Evolutionary conservation across 2,888 invertebrate genomes (phyloP).

Genomic region (Cephus sareptanus): DNA sequence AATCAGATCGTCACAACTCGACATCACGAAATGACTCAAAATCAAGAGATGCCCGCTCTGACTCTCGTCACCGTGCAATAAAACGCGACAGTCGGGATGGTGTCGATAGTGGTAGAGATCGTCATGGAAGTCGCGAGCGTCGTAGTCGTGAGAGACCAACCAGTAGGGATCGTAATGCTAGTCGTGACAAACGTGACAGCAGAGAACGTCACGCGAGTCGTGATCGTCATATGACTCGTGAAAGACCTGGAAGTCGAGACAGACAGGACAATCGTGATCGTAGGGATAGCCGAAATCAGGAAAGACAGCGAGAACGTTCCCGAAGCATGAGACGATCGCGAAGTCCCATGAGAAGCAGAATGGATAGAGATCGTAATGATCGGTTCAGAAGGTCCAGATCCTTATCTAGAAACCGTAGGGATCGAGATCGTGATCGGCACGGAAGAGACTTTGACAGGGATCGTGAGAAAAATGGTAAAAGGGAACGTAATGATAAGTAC

Average conservation of each 20-base stretch:
- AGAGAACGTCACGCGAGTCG: slow-evolving; percentile 55
- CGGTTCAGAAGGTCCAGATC: slow-evolving; percentile 54
- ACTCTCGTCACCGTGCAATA: slow-evolving; percentile 30
- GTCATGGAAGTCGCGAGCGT: slow-evolving; percentile 35
- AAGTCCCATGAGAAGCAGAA: slow-evolving; percentile 51
- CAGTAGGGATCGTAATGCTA: slow-evolving; percentile 30
- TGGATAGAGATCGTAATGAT: slow-evolving; percentile 54
- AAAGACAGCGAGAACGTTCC: slow-evolving; percentile 52
- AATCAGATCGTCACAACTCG: slow-evolving; percentile 42
- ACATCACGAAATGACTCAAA: slow-evolving; percentile 48
- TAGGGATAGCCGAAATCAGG: slow-evolving; percentile 55
- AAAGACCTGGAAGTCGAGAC: slow-evolving; percentile 62
- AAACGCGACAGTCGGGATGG: slow-evolving; percentile 43
- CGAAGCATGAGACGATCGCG: slow-evolving; percentile 58
- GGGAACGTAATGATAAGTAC: slow-evolving; percentile 69
- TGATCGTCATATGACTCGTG: slow-evolving; percentile 52
- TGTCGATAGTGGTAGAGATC: slow-evolving; percentile 29
- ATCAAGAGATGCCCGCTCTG: slow-evolving; percentile 35
- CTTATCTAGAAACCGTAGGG: slow-evolving; percentile 45
- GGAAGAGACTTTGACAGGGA: slow-evolving; percentile 62
- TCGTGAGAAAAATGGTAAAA: slow-evolving; percentile 61
- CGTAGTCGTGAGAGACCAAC: slow-evolving; percentile 36
- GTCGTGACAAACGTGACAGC: slow-evolving; percentile 40
- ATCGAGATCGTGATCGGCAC: slow-evolving; percentile 58
- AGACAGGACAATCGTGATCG: slow-evolving; percentile 58